These are phyloP conservation scores for Champsocephalus esox DNA, from an alignment of 2,797 vertebrate genomes.

Conservation along the genomic window DNA sequence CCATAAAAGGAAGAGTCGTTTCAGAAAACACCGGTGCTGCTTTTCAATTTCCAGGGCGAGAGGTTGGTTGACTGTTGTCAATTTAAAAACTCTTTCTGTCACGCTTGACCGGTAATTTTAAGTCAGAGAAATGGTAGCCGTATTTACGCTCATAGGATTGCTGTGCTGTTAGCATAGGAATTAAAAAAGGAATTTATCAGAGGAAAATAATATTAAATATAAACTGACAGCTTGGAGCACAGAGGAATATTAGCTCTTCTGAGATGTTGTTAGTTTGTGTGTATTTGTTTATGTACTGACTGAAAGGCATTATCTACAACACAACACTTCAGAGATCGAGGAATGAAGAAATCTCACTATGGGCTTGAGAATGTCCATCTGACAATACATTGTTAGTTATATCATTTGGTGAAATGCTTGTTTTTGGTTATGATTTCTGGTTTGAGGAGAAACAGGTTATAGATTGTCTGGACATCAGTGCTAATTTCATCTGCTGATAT, in stretches of 20 bases:
- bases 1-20: constrained; percentile 10
- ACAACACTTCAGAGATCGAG: constrained; percentile 9
- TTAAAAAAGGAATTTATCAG: constrained; percentile 48
- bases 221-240: constrained; percentile 24
- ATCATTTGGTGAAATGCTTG: constrained; percentile 26
- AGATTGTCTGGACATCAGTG: constrained; percentile 60
- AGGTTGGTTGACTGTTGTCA: constrained; percentile 35
- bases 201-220: constrained; percentile 24
- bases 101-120: constrained; percentile 59
- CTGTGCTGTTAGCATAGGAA: constrained; percentile 58
- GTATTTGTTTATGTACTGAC: constrained; percentile 9
- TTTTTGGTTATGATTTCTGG: constrained; percentile 31
- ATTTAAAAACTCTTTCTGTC: constrained; percentile 46
- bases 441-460: constrained; percentile 52
- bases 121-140: constrained; percentile 31
- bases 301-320: constrained; percentile 32
- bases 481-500: constrained; percentile 42
- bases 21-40: constrained; percentile 28
- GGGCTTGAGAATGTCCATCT: constrained; percentile 5
- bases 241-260: constrained; percentile 17
- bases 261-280: not conserved
- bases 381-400: constrained; percentile 24
- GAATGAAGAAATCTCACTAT: not conserved
- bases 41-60: constrained; percentile 29
- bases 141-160: constrained; percentile 62